Base-by-base conservation (phyloP, 2,113 vertebrate species). In the Candoia aspera region DNA sequence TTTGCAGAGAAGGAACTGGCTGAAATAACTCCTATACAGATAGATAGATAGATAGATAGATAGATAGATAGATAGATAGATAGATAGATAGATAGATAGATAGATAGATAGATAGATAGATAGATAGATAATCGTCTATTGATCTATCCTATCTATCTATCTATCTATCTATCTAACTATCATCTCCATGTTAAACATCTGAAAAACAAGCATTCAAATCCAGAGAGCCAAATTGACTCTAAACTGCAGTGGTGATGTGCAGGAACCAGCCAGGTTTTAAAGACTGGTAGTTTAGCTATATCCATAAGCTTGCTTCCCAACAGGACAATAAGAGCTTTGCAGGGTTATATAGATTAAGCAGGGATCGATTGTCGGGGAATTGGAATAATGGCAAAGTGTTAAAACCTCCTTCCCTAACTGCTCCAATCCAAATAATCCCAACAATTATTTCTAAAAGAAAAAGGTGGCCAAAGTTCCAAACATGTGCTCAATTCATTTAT, bases 401-500 rank as follows among this genome's bases (percentile, higher is more conserved):
- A 54, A 54, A 86, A 49, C 24, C 84, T 86, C 49, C 33, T 79
- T 54, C 49, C 84, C 49, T 24, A 23, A 86, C 24, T 29, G 49
- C 5, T 54, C 84, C 84, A 86, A 86, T 86, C 49, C 24, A 54
- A 54, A 86, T 86, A 49, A 54, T 54, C 24, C 49, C 42, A 79
- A 79, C 33, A 79, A 8, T 49, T 5, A 49, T 49, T 49, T 49
- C 4, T 49, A 49, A 49, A 49, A 49, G 49, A 49, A 49, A 6
- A 49, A 49, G 49, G 49, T 49, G 49, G 49, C 49, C 49, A 49
- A 49, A 49, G 49, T 49, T 49, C 49, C 49, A 49, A 49, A 49
- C 49, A 49, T 49, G 49, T 49, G 49, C 49, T 49, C 49, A 49
- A 49, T 49, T 92, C 93, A 91, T 94, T 92, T 94, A 87, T 93